Evolutionary conservation across 2,888 invertebrate genomes (phyloP), one percentile per base, ranked within the genome.

Genomic region (Lydus trimaculatus): DNA sequence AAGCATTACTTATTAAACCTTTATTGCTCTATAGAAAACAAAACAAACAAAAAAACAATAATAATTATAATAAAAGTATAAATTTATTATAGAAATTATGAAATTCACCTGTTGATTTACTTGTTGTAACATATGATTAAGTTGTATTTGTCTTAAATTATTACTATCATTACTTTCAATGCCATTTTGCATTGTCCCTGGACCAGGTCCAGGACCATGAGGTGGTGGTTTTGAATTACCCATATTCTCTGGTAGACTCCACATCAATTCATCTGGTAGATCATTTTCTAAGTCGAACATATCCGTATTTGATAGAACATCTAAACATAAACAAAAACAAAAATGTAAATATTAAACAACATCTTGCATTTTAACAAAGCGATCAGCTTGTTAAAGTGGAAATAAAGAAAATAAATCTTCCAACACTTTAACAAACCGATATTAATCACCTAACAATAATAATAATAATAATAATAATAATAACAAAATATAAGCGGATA

Each of bases 211-310:
- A 9, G 94, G 94, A 31, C 94, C 94, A 80, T 94, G 94, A 28
- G 93, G 94, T 31, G 94, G 92, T 74, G 94, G 93, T 84, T 93
- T 94, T 72, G 90, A 90, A 67, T 90, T 88, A 70, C 83, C 84
- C 74, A 85, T 83, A 72, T 78, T 78, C 63, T 79, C 80, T 1
- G 79, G 70, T 48, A 89, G 84, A 71, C 91, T 91, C 94, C 94
- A 94, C 86, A 95, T 93, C 76, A 97, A 88, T 86, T 96, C 96
- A 87, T 96, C 96, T 59, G 96, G 96, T 79, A 97, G 90, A 86
- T 95, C 94, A 86, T 95, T 95, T 86, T 96, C 96, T 85, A 96
- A 89, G 87, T 94, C 94, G 85, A 94, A 93, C 90, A 94, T 94
- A 84, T 93, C 93, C 84, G 91, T 91, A 87, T 92, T 94, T 77